A percentile compares a stretch with the other conserved stretches of the same genome.
These are phyloP conservation scores for Choloepus hoffmanni DNA, from an alignment of 2,113 vertebrate genomes.

Conservation along the genomic window DNA sequence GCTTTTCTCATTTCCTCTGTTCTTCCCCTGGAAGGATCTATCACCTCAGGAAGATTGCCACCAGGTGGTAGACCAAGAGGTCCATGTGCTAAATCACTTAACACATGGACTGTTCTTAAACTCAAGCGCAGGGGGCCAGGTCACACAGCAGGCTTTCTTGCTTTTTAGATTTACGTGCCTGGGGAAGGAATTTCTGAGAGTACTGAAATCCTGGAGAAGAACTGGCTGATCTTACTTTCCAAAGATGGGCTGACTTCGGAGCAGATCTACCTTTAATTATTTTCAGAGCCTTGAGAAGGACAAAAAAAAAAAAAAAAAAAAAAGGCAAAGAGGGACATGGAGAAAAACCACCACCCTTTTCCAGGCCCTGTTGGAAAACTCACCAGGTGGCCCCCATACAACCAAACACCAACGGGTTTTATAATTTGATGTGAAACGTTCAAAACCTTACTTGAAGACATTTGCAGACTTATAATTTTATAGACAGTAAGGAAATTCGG, in stretches of 20 bases:
- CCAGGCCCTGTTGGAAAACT: not conserved
- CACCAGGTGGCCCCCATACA: not conserved
- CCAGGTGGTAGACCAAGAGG: not conserved
- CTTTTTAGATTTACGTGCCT: not conserved
- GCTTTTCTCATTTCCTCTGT: not conserved
- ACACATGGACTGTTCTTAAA: not conserved
- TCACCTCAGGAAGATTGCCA: not conserved
- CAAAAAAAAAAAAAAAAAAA: no score
- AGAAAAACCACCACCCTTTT: not conserved
- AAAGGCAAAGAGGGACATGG: not conserved
- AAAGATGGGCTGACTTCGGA: slow-evolving; percentile 16
- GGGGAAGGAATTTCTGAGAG: slow-evolving; percentile 22
- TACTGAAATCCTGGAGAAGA: not conserved
- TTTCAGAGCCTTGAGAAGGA: slow-evolving; percentile 8
- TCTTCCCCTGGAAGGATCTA: not conserved
- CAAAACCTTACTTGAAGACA: not conserved
- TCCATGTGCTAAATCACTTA: not conserved
- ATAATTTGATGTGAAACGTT: not conserved
- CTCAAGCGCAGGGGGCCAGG: accelerated
- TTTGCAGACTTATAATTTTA: not conserved
- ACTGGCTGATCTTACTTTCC: slow-evolving; percentile 34
- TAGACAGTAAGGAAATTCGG: not conserved
- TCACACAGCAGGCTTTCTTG: not conserved
- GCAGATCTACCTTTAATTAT: not conserved
- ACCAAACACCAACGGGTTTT: not conserved